Evolutionary conservation across 2,888 invertebrate genomes (phyloP), one percentile per base, ranked within the genome.

Genomic region (Pinctada fucata): DNA sequence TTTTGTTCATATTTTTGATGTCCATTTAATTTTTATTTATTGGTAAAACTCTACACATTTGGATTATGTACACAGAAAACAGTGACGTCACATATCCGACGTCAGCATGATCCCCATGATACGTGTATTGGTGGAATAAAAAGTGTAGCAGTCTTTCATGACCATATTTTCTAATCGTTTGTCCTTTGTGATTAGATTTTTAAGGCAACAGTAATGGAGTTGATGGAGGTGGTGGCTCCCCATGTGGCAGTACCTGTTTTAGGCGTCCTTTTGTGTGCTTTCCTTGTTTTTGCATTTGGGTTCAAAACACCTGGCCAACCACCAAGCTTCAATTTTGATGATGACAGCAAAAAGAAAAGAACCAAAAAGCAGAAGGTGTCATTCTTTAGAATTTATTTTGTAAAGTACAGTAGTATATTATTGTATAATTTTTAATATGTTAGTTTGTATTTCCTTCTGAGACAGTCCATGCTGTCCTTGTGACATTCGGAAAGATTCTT

Each of bases 281-380:
- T 95, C 86, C 93, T 96, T 87, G 95, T 96, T 88, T 96, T 95
- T 93, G 94, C 95, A 84, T 96, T 96, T 93, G 96, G 96, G 83
- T 96, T 96, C 93, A 95, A 95, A 93, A 95, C 95, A 82, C 95
- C 95, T 85, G 95, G 95, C 92, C 96, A 96, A 93, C 96, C 96
- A 75, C 89, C 89, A 66, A 90, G 90, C 83, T 90, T 90, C 81
- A 87, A 88, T 82, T 89, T 89, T 79, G 88, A 88, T 71, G 88
- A 89, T 79, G 89, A 89, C 49, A 83, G 86, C 70, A 85, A 82
- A 65, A 84, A 85, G 72, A 87, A 85, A 78, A 86, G 77, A 72
- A 65, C 68, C 6, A 90, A 87, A 75, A 88, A 87, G 76, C 75
- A 84, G 50, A 89, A 89, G 88, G 89, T 89, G 78, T 72, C 45